Conservation (phyloP, 2,888 invertebrate species). For the Leucophenga montana region DNA sequence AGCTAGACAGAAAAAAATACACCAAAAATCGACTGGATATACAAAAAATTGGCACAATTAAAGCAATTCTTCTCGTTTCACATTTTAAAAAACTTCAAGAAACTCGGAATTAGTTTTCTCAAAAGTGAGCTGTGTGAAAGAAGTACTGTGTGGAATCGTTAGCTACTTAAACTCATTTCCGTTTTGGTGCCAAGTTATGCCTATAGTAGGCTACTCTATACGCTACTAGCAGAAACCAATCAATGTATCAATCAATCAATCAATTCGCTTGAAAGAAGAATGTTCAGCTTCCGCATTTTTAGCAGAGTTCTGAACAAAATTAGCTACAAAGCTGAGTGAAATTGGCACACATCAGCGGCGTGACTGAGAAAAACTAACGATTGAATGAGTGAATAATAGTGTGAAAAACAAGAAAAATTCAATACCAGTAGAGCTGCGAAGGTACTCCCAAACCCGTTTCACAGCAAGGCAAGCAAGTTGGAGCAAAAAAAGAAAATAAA, state of each 20-base stretch:
- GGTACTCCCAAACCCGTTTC: too few relatives aligned
- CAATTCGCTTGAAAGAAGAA: constrained; percentile 26
- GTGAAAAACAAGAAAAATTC: constrained; percentile 22
- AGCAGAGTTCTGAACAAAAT: constrained; percentile 4
- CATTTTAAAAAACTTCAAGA: constrained; percentile 30
- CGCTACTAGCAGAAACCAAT: constrained; percentile 45
- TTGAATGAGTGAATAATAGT: constrained; percentile 29
- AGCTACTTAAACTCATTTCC: constrained; percentile 43
- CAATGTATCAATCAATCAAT: constrained; percentile 58
- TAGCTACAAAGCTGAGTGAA: constrained; percentile 42
- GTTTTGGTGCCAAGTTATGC: too few relatives aligned
- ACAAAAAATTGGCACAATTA: constrained; percentile 47
- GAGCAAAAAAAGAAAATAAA: too few relatives aligned
- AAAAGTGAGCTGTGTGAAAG: constrained; percentile 21
- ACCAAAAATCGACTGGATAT: background rate
- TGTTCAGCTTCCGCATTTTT: too few relatives aligned
- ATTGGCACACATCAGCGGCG: background rate
- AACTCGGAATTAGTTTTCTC: constrained; percentile 47
- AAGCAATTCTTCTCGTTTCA: constrained; percentile 27
- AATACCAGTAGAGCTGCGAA: constrained; percentile 31
- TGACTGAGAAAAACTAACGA: too few relatives aligned
- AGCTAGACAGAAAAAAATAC: constrained; percentile 18
- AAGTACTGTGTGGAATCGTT: constrained; percentile 37
- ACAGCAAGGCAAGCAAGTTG: too few relatives aligned
- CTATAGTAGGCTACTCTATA: too few relatives aligned